Conservation (phyloP, 2,797 vertebrate species). For the Poecilia velifera region DNA sequence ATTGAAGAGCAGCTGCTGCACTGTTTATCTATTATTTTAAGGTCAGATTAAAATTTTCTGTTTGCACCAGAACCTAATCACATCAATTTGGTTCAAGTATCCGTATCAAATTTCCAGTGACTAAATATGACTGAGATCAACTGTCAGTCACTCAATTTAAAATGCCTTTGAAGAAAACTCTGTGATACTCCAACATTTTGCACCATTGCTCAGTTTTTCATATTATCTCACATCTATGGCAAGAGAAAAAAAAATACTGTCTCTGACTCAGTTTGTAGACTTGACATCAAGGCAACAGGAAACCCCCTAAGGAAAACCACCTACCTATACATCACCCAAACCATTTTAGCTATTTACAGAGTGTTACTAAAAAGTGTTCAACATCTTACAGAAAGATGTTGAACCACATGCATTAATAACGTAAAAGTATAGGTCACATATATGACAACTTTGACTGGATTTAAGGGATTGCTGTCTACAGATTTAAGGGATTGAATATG, state of each 20-base stretch:
- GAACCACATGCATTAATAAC: not conserved
- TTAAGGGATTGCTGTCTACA: too few species aligned
- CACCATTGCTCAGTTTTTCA: not conserved
- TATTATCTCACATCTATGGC: not conserved
- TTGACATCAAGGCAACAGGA: slow-evolving; percentile 11
- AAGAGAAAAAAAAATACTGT: slow-evolving; percentile 20
- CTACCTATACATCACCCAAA: not conserved
- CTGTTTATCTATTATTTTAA: not conserved
- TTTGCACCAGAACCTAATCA: not conserved
- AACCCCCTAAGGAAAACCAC: slow-evolving; percentile 32
- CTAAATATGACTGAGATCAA: not conserved
- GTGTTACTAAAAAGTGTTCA: not conserved
- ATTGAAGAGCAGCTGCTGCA: not conserved
- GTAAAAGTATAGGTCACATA: not conserved
- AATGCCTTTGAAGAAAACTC: not conserved
- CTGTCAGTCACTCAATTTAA: not conserved
- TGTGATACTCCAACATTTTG: not conserved
- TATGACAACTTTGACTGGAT: not conserved
- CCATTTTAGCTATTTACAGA: slow-evolving; percentile 2
- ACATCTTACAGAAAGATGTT: not conserved
- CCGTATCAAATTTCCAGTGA: not conserved
- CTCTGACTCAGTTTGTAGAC: not conserved
- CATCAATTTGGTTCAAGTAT: not conserved
- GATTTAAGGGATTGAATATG: not conserved
- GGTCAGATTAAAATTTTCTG: not conserved